Percentiles rank a stretch among this genome's conserved stretches.
These are phyloP conservation scores for Masticophis lateralis DNA, from an alignment of 2,797 vertebrate species.

Conservation along the genomic window DNA sequence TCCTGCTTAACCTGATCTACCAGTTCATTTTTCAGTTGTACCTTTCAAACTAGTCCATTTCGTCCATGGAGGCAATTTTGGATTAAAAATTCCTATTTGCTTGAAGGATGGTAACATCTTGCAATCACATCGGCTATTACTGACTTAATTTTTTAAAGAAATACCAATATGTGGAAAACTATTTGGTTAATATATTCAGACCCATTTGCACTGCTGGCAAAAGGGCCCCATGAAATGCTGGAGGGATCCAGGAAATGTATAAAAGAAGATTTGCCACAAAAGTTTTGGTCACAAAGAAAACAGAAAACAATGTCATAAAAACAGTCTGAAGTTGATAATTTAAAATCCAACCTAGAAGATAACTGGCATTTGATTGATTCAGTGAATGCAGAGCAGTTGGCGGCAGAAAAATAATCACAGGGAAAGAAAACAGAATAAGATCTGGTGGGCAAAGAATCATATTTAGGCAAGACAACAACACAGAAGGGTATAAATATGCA, in stretches of 20 bases:
- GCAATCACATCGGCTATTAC: not conserved
- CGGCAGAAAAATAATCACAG: not conserved
- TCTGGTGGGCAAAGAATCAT: not conserved
- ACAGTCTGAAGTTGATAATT: not conserved
- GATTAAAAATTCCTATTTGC: not conserved
- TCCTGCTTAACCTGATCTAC: not conserved
- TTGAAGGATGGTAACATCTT: not conserved
- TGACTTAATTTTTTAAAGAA: not conserved
- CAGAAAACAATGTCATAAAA: not conserved
- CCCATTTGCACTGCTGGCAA: not conserved
- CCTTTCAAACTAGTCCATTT: not conserved
- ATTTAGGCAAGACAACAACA: not conserved
- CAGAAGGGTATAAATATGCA: not conserved
- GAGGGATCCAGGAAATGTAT: not conserved
- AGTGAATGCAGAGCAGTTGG: not conserved
- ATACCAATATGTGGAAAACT: not conserved
- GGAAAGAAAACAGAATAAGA: not conserved
- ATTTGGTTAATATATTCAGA: not conserved
- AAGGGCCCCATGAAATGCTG: not conserved
- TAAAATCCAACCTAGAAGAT: not conserved
- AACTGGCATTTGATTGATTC: not conserved
- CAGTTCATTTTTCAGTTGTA: not conserved
- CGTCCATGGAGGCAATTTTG: not conserved
- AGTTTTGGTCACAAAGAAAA: conserved; percentile 16
- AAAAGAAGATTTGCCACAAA: not conserved